Percentiles rank a stretch among this genome's conserved stretches.
These are phyloP conservation scores for Epizoanthus scotinus DNA, from an alignment of 92 coral and sea anemone genomes.

Conservation along the genomic window DNA sequence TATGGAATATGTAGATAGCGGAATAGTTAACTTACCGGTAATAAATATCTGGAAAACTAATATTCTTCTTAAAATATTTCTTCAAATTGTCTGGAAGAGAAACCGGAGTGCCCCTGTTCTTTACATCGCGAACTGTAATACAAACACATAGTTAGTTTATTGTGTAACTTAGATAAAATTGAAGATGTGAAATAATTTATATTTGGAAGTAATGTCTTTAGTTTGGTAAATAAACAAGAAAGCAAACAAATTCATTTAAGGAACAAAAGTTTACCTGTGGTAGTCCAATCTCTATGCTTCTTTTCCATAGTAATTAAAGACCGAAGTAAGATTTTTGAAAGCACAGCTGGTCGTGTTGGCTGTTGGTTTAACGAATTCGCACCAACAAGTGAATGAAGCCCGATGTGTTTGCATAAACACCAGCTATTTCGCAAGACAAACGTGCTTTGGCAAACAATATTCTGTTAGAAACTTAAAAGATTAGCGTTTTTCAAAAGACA, in stretches of 20 bases:
- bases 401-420: background rate
- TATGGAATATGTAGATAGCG: no score
- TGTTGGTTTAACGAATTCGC: slow-evolving; percentile 7
- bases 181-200: background rate
- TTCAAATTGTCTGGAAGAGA: slow-evolving; percentile 58
- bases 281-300: slow-evolving; percentile 23
- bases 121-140: slow-evolving; percentile 65
- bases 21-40: slow-evolving; percentile 8
- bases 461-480: slow-evolving; percentile 7
- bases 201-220: background rate
- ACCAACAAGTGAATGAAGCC: background rate
- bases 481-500: background rate
- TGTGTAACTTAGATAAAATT: background rate
- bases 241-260: background rate
- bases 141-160: background rate
- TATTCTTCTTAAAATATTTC: slow-evolving; percentile 61
- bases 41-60: slow-evolving; percentile 16
- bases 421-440: background rate
- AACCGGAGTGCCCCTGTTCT: slow-evolving; percentile 54
- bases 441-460: slow-evolving; percentile 7
- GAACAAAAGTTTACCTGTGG: slow-evolving; percentile 13
- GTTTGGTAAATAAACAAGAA: background rate
- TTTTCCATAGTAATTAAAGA: slow-evolving; percentile 10
- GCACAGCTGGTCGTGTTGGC: background rate
- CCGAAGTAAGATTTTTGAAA: background rate